These are phyloP conservation scores for Oostethus manadensis DNA, from an alignment of 2,113 vertebrate species.

Conservation along the genomic window DNA sequence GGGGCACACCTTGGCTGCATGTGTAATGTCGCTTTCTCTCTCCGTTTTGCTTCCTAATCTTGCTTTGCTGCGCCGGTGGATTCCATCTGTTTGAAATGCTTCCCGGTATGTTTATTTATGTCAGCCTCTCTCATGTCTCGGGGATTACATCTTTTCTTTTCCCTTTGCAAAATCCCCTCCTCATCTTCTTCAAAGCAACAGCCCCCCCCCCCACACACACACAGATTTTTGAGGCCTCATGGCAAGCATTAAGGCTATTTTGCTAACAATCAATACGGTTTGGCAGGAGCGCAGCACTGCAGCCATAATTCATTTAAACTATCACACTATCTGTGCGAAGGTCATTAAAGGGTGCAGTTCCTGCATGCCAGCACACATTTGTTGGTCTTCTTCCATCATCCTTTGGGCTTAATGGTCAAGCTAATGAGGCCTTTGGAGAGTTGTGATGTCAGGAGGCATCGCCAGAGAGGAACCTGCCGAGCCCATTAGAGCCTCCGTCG, in stretches of 20 bases:
- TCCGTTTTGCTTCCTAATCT: conserved; percentile 56
- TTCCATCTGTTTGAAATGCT: conserved; percentile 59
- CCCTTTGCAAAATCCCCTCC: conserved; percentile 40
- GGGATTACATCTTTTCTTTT: conserved; percentile 64
- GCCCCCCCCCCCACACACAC: conserved; percentile 3
- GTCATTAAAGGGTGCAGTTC: too few species aligned
- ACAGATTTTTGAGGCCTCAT: not conserved
- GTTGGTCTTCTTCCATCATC: conserved; percentile 31
- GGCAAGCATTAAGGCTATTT: conserved; percentile 12
- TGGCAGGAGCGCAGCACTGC: not conserved
- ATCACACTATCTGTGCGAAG: too few species aligned
- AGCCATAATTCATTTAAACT: conserved; percentile 1
- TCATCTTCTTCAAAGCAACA: conserved; percentile 34
- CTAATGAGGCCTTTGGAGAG: conserved; percentile 60
- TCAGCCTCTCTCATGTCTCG: conserved; percentile 61
- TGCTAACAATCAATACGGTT: conserved; percentile 8
- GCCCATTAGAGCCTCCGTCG: conserved; percentile 49
- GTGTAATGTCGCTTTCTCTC: conserved; percentile 32
- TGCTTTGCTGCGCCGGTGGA: conserved; percentile 1
- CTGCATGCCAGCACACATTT: conserved; percentile 9
- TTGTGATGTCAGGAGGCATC: conserved; percentile 42
- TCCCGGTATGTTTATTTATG: conserved; percentile 62
- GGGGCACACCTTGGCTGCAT: conserved; percentile 16
- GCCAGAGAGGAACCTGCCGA: conserved; percentile 40
- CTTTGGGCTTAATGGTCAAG: conserved; percentile 39